Evolutionary conservation across 1,140 invertebrate genomes (phyloP).

Genomic region (Rhagoletis zephyria): DNA sequence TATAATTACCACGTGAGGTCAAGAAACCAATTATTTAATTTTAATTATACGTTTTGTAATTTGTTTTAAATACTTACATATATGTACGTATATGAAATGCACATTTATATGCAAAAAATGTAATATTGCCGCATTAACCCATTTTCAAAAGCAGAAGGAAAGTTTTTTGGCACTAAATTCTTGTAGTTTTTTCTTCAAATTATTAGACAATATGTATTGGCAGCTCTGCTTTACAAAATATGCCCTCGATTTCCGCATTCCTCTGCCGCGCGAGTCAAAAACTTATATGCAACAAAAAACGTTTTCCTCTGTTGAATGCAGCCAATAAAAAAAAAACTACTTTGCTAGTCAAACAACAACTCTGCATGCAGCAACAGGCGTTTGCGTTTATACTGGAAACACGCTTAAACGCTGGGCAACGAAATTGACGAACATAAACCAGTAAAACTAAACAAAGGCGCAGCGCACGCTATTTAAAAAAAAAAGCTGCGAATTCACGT

Average conservation of each 20-base stretch:
- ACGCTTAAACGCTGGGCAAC: neutral
- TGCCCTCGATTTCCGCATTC: neutral
- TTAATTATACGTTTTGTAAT: too few species aligned
- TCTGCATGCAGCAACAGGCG: neutral
- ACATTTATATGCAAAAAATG: too few species aligned
- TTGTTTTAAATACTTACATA: too few species aligned
- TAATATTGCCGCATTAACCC: too few species aligned
- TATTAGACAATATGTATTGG: too few species aligned
- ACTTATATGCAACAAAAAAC: neutral
- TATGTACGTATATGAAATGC: too few species aligned
- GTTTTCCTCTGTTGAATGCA: slow-evolving; percentile 5
- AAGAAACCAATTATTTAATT: too few species aligned
- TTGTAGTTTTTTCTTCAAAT: too few species aligned
- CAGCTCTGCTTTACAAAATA: too few species aligned
- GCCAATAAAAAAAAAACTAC: neutral
- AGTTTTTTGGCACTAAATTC: too few species aligned
- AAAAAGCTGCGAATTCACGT: neutral
- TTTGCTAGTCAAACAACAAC: neutral
- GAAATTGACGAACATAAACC: neutral
- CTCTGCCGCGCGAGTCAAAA: neutral
- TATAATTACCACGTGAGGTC: too few species aligned
- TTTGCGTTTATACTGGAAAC: neutral
- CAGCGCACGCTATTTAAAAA: neutral
- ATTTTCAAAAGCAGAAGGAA: too few species aligned
- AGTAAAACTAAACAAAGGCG: neutral